phyloP scores from a whole-genome alignment of 2,888 invertebrate species.

The Villa cingulata region DNA sequence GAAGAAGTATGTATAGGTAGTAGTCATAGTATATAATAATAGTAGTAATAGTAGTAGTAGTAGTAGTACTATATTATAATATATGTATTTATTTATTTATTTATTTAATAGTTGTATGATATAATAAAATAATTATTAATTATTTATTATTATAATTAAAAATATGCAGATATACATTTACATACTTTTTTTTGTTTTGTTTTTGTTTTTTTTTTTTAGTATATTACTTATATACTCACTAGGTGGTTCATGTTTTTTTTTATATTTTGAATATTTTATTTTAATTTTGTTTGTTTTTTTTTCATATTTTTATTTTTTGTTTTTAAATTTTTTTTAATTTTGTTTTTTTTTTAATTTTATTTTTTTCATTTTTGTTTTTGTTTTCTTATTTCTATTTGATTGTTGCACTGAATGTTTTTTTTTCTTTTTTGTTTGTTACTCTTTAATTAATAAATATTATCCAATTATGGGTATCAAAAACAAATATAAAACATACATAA shows the following conservation, averaged over 20 bases:
- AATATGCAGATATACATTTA: neutral
- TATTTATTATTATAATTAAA: too few relatives aligned
- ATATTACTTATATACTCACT: neutral
- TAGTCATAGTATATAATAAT: too few relatives aligned
- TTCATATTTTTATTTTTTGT: constrained; percentile 10
- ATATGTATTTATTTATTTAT: neutral
- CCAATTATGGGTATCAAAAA: constrained; percentile 1
- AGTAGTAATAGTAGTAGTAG: too few relatives aligned
- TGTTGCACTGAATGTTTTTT: constrained; percentile 1
- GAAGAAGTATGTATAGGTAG: too few relatives aligned
- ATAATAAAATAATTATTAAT: too few relatives aligned
- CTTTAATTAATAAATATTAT: constrained; percentile 10
- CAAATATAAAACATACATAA: too few relatives aligned
- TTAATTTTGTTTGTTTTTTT: constrained; percentile 14
- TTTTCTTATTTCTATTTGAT: constrained; percentile 9
- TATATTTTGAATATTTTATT: constrained; percentile 7
- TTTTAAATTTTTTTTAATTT: constrained; percentile 4
- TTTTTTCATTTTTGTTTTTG: constrained; percentile 9
- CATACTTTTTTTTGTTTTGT: too few relatives aligned
- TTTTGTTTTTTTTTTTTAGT: too few relatives aligned
- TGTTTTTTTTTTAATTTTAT: constrained; percentile 12
- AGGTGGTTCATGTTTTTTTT: constrained; percentile 12
- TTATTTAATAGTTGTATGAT: neutral
- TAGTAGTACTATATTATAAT: too few relatives aligned
- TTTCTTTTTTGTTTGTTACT: constrained; percentile 10